Evolutionary conservation across 2,888 invertebrate species (phyloP), one percentile per base, ranked within the genome.

Genomic region (Plagiodera versicolora): DNA sequence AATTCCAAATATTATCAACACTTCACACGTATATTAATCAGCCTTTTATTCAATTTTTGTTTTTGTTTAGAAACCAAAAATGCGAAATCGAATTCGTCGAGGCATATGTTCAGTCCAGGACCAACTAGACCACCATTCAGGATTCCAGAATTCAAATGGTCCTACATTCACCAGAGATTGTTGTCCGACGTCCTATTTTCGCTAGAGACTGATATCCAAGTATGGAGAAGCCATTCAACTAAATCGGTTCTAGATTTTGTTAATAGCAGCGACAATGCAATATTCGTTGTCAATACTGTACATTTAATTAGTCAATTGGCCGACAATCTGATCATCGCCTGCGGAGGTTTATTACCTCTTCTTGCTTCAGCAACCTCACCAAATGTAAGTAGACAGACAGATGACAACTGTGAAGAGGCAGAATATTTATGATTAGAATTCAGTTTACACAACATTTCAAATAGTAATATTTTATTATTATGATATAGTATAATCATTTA

Each of bases 101-200:
- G 94, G 57, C 94, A 95, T 56, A 94, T 95, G 91, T 95, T 95
- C 80, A 95, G 94, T 72, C 93, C 95, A 61, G 94, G 95, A 4
- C 93, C 95, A 35, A 92, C 95, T 57, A 86, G 94, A 71, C 96
- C 95, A 18, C 96, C 98, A 2, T 99, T 99, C 83, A 87, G 99
- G 69, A 99, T 99, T 79, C 99, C 99, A 19, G 99, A 99, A 83
- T 99, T 99, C 83, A 92, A 96, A 74, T 99, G 99, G 99, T 99
- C 98, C 1, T 94, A 95, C 80, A 95, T 99, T 70, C 99, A 99
- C 82, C 96, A 99, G 80, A 86, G 97, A 63, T 83, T 99, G 57
- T 84, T 99, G 0, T 95, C 96, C 11, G 99, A 99, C 80, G 92
- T 99, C 32, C 84, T 99, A 28, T 95, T 95, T 81, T 96, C 98